A percentile compares a stretch with the other conserved stretches of the same genome.
These are phyloP conservation scores for Triplophysa rosa DNA, from an alignment of 2,113 vertebrate species.

Conservation along the genomic window DNA sequence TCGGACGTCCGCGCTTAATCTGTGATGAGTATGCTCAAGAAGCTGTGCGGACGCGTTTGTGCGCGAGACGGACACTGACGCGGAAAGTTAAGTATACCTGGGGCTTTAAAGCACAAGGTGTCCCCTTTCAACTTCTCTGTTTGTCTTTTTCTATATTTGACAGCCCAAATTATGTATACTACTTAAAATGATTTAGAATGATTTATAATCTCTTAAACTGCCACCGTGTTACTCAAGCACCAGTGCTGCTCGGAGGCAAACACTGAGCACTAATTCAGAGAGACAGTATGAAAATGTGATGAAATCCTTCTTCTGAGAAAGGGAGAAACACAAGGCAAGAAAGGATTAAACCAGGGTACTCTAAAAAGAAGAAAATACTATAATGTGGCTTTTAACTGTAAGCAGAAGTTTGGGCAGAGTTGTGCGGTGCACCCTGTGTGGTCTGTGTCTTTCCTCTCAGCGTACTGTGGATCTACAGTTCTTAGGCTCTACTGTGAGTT, in stretches of 20 bases:
- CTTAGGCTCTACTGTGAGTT: constrained; percentile 57
- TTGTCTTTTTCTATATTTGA: constrained; percentile 14
- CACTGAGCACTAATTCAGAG: constrained; percentile 35
- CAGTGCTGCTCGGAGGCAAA: constrained; percentile 15
- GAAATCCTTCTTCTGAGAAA: constrained; percentile 17
- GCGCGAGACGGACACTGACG: too few species aligned
- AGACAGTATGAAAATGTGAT: constrained; percentile 10
- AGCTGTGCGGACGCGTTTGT: too few species aligned
- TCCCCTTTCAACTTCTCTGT: constrained; percentile 36
- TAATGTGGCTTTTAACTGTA: constrained; percentile 40
- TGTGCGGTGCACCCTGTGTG: constrained; percentile 65
- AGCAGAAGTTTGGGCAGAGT: constrained; percentile 43
- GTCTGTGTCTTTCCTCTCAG: constrained; percentile 61
- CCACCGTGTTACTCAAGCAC: too few species aligned
- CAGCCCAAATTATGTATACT: constrained; percentile 58
- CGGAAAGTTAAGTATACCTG: too few species aligned
- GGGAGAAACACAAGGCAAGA: not conserved
- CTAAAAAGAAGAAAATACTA: constrained; percentile 45
- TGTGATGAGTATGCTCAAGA: too few species aligned
- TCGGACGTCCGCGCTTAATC: too few species aligned
- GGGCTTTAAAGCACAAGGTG: constrained; percentile 41
- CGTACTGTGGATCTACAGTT: constrained; percentile 59
- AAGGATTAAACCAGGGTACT: constrained; percentile 7
- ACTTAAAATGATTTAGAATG: constrained; percentile 43
- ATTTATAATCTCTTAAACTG: too few species aligned